Evolutionary conservation across 2,888 invertebrate species (phyloP), one percentile per base, ranked within the genome.

Genomic region (Trichogramma dendrolimi): DNA sequence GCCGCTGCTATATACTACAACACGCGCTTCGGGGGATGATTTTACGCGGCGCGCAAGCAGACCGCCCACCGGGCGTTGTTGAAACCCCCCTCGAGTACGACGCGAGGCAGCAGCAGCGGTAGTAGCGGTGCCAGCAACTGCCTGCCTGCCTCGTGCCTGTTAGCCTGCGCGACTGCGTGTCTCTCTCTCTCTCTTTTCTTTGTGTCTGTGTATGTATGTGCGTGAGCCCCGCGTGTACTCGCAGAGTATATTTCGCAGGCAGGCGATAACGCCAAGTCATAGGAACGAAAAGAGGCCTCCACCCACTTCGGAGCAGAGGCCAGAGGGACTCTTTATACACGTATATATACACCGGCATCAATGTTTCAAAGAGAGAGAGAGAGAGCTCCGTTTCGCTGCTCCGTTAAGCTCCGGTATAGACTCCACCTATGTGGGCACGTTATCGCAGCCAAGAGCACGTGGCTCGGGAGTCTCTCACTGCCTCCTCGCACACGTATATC

Each of bases 391-490:
- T 27, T 27, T 27, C 27, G 27, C 27, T 27, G 27, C 27, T 27
- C 27, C 27, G 27, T 27, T 27, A 27, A n/a, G 49, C 11, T 7
- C 7, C 27, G 27, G 10, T 11, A 50, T 47, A 52, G 55, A 60
- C 63, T 60, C 60, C 63, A 63, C 63, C 63, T 63, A 63, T 55
- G 55, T 8, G 42, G 4, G 41, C 27, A 44, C 11, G 38, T 40
- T 50, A 41, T 55, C 50, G 55, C 11, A 48, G n/a, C 48, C 27
- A n/a, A 48, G 14, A 44, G 57, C 63, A 63, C 63, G 63, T 63
- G 63, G 60, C 54, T 55, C 55, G n/a, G 49, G 53, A 60, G 58
- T 57, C 60, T 50, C 53, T 60, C 63, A 60, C 63, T 56, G 56
- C 56, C 63, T 53, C 47, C 40, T 11, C 41, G n/a, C 38, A 40